Percentiles rank a stretch among this genome's conserved stretches.
phyloP scores from a whole-genome alignment of 1,140 invertebrate species.

The Aporrectodea caliginosa region DNA sequence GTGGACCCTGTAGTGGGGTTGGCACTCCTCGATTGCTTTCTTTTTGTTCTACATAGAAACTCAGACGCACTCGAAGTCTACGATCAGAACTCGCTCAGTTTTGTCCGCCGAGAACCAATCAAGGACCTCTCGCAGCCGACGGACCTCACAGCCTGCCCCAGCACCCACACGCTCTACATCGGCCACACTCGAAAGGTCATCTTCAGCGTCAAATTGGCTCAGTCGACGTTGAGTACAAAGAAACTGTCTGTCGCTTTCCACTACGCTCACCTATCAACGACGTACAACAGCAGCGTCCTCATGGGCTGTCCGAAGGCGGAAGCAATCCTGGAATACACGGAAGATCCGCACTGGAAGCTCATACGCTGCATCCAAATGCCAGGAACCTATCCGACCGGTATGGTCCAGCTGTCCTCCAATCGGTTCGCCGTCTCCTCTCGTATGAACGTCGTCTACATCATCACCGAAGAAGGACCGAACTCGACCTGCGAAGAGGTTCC shows the following conservation, averaged over 20 bases:
- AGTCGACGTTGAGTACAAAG: neutral
- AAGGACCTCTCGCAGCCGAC: neutral
- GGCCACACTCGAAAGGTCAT: neutral
- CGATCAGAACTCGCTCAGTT: neutral
- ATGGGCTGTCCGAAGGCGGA: neutral
- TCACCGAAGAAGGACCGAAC: neutral
- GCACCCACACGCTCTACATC: neutral
- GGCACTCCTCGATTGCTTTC: neutral
- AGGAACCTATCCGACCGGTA: neutral
- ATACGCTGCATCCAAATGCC: neutral
- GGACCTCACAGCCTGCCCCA: neutral
- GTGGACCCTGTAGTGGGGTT: neutral
- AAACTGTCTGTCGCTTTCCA: neutral
- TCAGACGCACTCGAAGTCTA: neutral
- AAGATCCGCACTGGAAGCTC: neutral
- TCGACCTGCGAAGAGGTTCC: neutral
- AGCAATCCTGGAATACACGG: neutral
- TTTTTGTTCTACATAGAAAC: neutral
- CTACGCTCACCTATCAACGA: neutral
- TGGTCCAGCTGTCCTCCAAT: neutral
- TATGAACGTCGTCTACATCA: neutral
- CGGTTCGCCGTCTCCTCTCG: neutral
- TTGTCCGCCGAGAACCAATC: neutral
- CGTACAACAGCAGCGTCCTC: neutral
- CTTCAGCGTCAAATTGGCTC: neutral